Evolutionary conservation across 1,140 invertebrate genomes (phyloP).

Genomic region (Heliconius eleuchia): DNA sequence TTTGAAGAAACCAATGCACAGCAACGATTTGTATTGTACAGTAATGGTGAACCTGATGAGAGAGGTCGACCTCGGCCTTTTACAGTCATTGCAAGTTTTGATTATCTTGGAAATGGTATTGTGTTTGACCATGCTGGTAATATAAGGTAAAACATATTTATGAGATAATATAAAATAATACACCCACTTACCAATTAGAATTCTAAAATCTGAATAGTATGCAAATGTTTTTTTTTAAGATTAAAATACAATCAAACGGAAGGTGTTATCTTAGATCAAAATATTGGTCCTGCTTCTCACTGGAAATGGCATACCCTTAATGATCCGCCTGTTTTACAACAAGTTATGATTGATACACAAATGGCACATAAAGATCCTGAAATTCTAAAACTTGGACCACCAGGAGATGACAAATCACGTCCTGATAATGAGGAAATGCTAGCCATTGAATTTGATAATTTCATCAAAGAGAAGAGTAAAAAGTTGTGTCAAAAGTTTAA

Average conservation of each 20-base stretch:
- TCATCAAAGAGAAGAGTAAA: constrained; percentile 71
- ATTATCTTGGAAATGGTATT: constrained; percentile 71
- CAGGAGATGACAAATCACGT: constrained; percentile 46
- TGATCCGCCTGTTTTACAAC: constrained; percentile 70
- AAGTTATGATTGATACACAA: constrained; percentile 75
- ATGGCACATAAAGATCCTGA: constrained; percentile 68
- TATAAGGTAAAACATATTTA: constrained; percentile 53
- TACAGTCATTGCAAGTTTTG: constrained; percentile 67
- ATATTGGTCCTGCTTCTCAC: constrained; percentile 66
- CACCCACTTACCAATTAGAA: too few species aligned
- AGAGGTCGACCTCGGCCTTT: constrained; percentile 56
- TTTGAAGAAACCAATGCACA: constrained; percentile 67
- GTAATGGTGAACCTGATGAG: constrained; percentile 63
- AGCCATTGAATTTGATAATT: constrained; percentile 73
- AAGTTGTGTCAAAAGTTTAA: constrained; percentile 69
- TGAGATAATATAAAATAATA: too few species aligned
- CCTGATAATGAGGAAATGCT: constrained; percentile 73
- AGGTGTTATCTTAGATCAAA: constrained; percentile 68
- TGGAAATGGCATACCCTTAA: constrained; percentile 78
- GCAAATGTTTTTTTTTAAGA: constrained; percentile 40
- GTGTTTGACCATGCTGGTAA: constrained; percentile 73
- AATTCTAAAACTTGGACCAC: constrained; percentile 59
- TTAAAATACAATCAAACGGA: constrained; percentile 76
- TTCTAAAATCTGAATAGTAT: too few species aligned
- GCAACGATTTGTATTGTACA: constrained; percentile 67